phyloP scores from a whole-genome alignment of 2,888 invertebrate genomes.

The Stegophylla sp. region DNA sequence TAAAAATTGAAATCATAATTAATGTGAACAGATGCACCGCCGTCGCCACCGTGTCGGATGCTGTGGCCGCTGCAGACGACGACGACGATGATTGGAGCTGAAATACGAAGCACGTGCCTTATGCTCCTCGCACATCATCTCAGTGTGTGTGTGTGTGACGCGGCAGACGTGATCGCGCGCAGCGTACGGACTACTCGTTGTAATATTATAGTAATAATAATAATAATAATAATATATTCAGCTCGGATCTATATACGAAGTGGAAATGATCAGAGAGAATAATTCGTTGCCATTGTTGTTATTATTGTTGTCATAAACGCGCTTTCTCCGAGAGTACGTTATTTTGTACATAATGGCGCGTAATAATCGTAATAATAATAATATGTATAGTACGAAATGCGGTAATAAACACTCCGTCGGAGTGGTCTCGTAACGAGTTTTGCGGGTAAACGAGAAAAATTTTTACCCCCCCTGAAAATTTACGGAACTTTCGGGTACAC shows the following conservation, averaged over 20 bases:
- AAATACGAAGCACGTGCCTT: conserved; percentile 53
- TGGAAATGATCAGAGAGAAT: conserved; percentile 24
- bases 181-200: no score
- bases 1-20: conserved; percentile 26
- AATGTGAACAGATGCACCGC: conserved; percentile 53
- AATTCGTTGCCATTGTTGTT: background rate
- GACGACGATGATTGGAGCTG: conserved; percentile 27
- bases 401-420: no score
- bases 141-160: background rate
- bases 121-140: conserved; percentile 33
- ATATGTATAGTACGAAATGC: no score
- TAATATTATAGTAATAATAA: no score
- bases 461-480: no score
- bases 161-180: conserved; percentile 2
- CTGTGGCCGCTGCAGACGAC: background rate
- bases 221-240: no score
- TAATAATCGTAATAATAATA: no score
- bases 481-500: no score
- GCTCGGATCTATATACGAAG: conserved; percentile 22
- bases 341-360: no score
- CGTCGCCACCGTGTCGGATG: conserved; percentile 52
- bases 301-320: conserved; percentile 5
- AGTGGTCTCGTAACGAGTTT: no score
- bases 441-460: no score
- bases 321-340: no score